Evolutionary conservation across 1,140 invertebrate genomes (phyloP), one percentile per base, ranked within the genome.

Genomic region (Bombus impatiens): DNA sequence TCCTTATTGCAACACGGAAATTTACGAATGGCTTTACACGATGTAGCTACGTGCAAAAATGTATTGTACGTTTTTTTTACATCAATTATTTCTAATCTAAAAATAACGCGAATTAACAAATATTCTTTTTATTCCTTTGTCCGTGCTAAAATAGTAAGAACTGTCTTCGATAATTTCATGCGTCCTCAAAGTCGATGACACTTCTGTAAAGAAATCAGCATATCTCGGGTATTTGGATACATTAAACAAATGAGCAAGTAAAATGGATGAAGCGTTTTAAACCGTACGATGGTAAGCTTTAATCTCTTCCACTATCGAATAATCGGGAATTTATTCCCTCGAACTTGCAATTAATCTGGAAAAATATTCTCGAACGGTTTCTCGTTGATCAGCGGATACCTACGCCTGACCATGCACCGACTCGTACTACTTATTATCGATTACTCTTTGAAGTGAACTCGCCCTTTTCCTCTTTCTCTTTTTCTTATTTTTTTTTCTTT

Each of bases 1-100:
- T 35, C 62, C 82, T 84, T 84, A 78, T 78, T 84, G 82, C 47
- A 32, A 40, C 37, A 8, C 1, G 4, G 42, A 84, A 78, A 78
- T 84, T 71, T 84, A 84, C 76, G n/a, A 57, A 4, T 32, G 15
- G 6, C 47, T 35, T 42, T 35, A 13, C 28, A 8, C 53, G 53
- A 4, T 6, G 1, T 12, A 32, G 35, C 13, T 18, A 2, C 8
- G 28, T 10, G 2, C 4, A 37, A 18, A 25, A 18, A 3, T 25
- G 6, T 22, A n/a, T 22, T 4, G 18, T 9, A 42, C 13, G 35
- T 10, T n/a, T 40, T 40, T 42, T 13, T 10, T 47, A 47, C 15
- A 15, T 15, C 13, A 5, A 18, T 47, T 18, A 47, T 47, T 47
- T 47, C 15, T 18, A 47, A 47, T 15, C 1, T 3, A 5, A 35